These are phyloP conservation scores for Uropetala carovei DNA, from an alignment of 2,888 invertebrate genomes.

Conservation along the genomic window DNA sequence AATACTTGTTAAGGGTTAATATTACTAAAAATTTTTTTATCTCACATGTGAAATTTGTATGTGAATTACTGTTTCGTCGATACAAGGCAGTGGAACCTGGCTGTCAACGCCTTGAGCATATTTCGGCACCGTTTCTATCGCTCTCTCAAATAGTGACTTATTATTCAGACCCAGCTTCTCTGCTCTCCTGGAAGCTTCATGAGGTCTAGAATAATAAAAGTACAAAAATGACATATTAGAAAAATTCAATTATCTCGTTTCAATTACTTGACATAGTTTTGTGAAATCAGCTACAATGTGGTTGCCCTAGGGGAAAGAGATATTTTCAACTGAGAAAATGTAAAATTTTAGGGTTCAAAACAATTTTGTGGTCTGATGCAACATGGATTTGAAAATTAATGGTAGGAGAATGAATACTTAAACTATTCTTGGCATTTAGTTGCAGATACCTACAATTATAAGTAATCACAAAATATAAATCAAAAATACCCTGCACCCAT, in stretches of 20 bases:
- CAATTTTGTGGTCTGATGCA: too few species aligned
- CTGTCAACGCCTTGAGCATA: conserved; percentile 74
- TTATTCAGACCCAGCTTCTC: conserved; percentile 46
- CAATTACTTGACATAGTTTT: too few species aligned
- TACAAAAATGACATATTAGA: not conserved
- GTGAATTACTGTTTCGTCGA: conserved; percentile 79
- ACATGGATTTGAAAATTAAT: too few species aligned
- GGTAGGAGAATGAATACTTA: too few species aligned
- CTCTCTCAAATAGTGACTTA: conserved; percentile 27
- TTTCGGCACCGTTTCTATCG: conserved; percentile 66
- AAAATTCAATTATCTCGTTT: too few species aligned
- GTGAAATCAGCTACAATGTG: too few species aligned
- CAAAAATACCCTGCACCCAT: not conserved
- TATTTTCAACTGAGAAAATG: too few species aligned
- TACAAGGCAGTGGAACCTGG: conserved; percentile 76
- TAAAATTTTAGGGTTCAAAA: too few species aligned
- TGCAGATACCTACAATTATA: too few species aligned
- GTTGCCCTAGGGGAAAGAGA: too few species aligned
- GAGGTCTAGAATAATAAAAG: conserved; percentile 2
- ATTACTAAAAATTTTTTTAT: conserved; percentile 54
- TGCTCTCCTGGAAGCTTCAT: conserved; percentile 30
- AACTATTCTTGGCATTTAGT: not conserved
- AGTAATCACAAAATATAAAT: too few species aligned
- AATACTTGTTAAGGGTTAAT: too few species aligned
- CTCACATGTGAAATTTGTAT: conserved; percentile 79